Evolutionary conservation across 1,140 invertebrate species (phyloP), one percentile per base, ranked within the genome.

Genomic region (Bombus waltoni): DNA sequence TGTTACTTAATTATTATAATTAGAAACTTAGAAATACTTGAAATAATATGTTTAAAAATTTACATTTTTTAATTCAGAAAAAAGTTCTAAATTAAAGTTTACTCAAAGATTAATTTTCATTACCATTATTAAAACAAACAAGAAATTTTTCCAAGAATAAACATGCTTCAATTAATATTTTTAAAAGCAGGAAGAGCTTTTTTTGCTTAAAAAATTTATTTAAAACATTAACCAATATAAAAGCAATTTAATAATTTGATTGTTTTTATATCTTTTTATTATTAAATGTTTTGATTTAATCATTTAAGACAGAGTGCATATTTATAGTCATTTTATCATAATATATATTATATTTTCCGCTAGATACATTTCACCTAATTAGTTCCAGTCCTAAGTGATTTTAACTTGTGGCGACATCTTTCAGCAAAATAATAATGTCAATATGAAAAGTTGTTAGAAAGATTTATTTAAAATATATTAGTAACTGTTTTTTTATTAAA

Each of bases 361-460:
- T 25, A 2, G 8, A 71, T 71, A 42, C 15, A 71, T 71, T 71
- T 40, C 28, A n/a, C 5, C 40, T 40, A 71, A 40, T 71, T 9
- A 71, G 40, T 42, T 35, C 25, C 10, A 70, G 40, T 42, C 18
- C 38, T 10, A 70, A 40, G 4, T 5, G 35, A 40, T 70, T 70
- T 68, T 70, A 70, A 40, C 68, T 40, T 38, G 68, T 70, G 68
- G 68, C 68, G 68, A 10, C 68, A 32, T 70, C 68, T 70, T 70
- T 40, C 35, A 68, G 22, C 32, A 22, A 68, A 38, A 22, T 22
- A 10, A 22, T 22, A 68, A 68, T 68, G 38, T 40, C 25, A 38
- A 18, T 71, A 42, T 71, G 25, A 71, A 71, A 71, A 42, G 15
- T 25, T 25, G 25, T 73, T 22, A 15, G 18, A 47, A n/a, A 9